Evolutionary conservation across 2,888 invertebrate species (phyloP).

Genomic region (Onchidella celtica): DNA sequence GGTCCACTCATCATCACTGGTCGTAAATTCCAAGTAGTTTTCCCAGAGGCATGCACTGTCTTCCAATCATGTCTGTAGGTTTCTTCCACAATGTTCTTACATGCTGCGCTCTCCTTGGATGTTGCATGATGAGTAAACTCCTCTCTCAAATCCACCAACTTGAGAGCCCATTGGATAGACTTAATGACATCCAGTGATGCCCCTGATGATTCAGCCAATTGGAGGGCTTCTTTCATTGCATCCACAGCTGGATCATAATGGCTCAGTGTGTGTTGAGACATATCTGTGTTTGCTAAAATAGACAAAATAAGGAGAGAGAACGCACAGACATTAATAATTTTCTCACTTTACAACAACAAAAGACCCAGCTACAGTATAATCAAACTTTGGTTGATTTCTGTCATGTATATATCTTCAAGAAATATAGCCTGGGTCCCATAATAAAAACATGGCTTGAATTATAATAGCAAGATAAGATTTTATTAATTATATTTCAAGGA

Average conservation of each 20-base stretch:
- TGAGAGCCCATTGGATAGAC: background rate
- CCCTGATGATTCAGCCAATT: slow-evolving; percentile 22
- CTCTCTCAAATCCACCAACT: slow-evolving; percentile 15
- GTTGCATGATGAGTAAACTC: slow-evolving; percentile 12
- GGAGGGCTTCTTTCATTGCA: slow-evolving; percentile 91
- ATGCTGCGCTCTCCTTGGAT: background rate
- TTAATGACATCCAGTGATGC: slow-evolving; percentile 2
- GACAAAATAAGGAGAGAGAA: no score
- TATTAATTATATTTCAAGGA: no score
- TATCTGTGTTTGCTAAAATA: no score
- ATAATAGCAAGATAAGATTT: no score
- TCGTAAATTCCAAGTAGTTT: background rate
- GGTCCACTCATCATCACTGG: slow-evolving; percentile 30
- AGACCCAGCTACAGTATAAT: no score
- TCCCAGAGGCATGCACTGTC: background rate
- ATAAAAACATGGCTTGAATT: no score
- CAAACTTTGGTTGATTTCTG: no score
- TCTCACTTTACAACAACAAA: no score
- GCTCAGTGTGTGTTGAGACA: slow-evolving; percentile 12
- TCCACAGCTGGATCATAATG: slow-evolving; percentile 36
- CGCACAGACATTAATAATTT: no score
- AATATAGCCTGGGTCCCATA: no score
- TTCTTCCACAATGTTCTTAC: background rate
- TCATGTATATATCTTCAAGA: no score
- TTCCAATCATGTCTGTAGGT: slow-evolving; percentile 42